These are phyloP conservation scores for Hirtodrosophila histrioides DNA, from an alignment of 2,888 invertebrate genomes.

Conservation along the genomic window DNA sequence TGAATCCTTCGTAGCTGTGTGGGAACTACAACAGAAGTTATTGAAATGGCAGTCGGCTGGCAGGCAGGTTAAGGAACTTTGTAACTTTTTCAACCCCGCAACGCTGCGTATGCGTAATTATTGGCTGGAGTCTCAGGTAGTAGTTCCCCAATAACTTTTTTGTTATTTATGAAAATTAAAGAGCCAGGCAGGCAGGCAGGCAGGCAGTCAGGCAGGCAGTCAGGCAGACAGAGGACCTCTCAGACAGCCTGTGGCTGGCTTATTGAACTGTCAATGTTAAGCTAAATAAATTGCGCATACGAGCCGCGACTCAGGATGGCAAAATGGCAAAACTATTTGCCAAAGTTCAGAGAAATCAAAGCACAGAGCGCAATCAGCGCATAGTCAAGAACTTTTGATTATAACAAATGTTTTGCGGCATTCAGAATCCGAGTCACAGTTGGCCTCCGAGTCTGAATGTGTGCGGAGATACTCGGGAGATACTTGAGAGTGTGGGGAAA, in stretches of 20 bases:
- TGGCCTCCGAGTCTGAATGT: not conserved
- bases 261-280: constrained; percentile 80
- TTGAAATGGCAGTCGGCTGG: constrained; percentile 54
- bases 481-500: constrained; percentile 12
- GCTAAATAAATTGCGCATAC: constrained; percentile 75
- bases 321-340: constrained; percentile 65
- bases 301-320: constrained; percentile 31
- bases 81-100: constrained; percentile 58
- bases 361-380: constrained; percentile 62
- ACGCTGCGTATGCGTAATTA: constrained; percentile 82
- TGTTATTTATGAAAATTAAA: constrained; percentile 81
- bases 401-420: constrained; percentile 71
- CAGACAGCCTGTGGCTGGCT: constrained; percentile 39
- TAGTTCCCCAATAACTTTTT: constrained; percentile 43
- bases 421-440: constrained; percentile 18
- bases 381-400: constrained; percentile 73
- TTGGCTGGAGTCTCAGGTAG: constrained; percentile 62
- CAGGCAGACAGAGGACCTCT: not conserved
- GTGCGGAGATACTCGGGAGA: constrained; percentile 23
- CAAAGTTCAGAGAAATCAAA: constrained; percentile 70
- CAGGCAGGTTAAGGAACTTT: constrained; percentile 72
- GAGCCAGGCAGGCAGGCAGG: constrained; percentile 13
- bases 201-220: not conserved
- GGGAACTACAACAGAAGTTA: constrained; percentile 77
- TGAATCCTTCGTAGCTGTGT: constrained; percentile 42